These are phyloP conservation scores for Cyprinus carpio DNA, from an alignment of 2,113 vertebrate genomes.

Conservation along the genomic window DNA sequence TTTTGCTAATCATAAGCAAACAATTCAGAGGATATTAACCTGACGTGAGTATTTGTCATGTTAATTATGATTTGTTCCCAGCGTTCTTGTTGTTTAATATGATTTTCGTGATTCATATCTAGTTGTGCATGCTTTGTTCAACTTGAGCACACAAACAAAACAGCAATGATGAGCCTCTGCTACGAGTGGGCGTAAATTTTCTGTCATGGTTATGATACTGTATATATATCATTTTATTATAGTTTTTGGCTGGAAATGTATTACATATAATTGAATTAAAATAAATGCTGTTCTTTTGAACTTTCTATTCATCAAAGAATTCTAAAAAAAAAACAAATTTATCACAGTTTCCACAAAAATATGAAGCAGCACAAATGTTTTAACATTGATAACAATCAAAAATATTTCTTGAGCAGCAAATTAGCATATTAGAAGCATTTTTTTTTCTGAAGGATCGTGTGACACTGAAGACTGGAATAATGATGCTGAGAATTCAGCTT, in stretches of 20 bases:
- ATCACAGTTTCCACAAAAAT: not conserved
- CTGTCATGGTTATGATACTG: not conserved
- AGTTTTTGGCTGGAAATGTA: not conserved
- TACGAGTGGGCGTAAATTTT: not conserved
- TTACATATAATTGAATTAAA: not conserved
- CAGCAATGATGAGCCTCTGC: not conserved
- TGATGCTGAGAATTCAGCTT: not conserved
- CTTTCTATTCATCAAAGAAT: not conserved
- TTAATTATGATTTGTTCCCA: slow-evolving; percentile 39
- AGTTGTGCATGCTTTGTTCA: slow-evolving; percentile 29
- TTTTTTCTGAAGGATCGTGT: not conserved
- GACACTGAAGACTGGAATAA: not conserved
- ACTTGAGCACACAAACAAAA: slow-evolving; percentile 31
- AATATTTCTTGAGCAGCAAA: not conserved
- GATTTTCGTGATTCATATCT: slow-evolving; percentile 35
- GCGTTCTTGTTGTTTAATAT: slow-evolving; percentile 33
- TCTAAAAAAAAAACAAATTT: not conserved
- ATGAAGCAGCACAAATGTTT: not conserved
- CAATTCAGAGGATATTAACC: slow-evolving; percentile 9
- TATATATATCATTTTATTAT: not conserved
- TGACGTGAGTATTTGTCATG: slow-evolving; percentile 28
- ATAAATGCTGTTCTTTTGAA: not conserved
- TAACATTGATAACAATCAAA: not conserved
- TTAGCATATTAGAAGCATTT: not conserved
- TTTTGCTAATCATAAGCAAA: slow-evolving; percentile 39